These are phyloP conservation scores for Uromys caudimaculatus DNA, from an alignment of 2,797 vertebrate species.

Conservation along the genomic window DNA sequence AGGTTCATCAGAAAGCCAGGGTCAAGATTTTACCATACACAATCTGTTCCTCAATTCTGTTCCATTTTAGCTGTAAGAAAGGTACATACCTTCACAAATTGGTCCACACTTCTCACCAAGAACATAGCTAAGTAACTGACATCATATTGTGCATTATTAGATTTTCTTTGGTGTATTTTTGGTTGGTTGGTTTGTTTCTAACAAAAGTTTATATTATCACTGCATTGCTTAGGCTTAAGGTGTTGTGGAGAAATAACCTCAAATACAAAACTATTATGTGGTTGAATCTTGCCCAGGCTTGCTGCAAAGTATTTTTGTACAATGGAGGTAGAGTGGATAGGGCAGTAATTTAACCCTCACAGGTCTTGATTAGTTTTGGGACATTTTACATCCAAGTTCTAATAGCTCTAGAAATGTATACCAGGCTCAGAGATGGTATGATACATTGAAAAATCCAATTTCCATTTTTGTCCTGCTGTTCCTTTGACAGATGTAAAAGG, in stretches of 20 bases:
- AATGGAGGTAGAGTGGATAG: constrained; percentile 70
- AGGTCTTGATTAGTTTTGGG: constrained; percentile 46
- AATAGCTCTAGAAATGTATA: constrained; percentile 56
- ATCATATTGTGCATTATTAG: not conserved
- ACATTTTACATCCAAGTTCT: not conserved
- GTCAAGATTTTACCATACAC: not conserved
- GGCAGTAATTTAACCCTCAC: constrained; percentile 61
- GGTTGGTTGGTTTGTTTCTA: not conserved
- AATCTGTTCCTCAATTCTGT: not conserved
- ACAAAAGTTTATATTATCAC: constrained; percentile 50
- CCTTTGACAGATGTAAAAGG: constrained; percentile 51
- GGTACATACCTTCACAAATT: not conserved
- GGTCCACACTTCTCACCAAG: not conserved
- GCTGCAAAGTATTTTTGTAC: constrained; percentile 56
- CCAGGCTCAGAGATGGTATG: constrained; percentile 63
- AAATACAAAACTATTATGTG: constrained; percentile 67
- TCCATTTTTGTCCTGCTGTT: constrained; percentile 23
- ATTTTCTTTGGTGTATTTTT: not conserved
- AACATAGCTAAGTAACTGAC: not conserved
- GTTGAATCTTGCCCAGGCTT: constrained; percentile 62
- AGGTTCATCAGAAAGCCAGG: not conserved
- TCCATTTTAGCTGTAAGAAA: not conserved
- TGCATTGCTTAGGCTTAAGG: constrained; percentile 64
- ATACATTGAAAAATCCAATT: not conserved
- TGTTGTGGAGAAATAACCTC: constrained; percentile 64